Evolutionary conservation across 2,888 invertebrate species (phyloP).

Genomic region (Cerastis rubricosa): DNA sequence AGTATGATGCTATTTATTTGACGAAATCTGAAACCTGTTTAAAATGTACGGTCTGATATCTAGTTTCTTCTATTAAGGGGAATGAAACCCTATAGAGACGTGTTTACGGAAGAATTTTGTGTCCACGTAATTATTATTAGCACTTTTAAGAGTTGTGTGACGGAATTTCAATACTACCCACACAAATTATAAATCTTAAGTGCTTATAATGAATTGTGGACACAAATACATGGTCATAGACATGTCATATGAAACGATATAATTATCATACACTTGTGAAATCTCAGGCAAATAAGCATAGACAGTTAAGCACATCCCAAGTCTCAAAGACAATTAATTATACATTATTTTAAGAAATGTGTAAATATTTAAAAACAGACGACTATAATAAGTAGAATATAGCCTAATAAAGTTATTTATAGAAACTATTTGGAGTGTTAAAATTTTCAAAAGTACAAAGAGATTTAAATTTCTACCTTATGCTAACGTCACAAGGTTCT

Average conservation of each 20-base stretch:
- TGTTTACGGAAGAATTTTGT: neutral
- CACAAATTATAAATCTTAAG: slow-evolving; percentile 20
- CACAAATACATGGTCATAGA: neutral
- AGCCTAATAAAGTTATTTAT: slow-evolving; percentile 32
- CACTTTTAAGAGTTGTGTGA: slow-evolving; percentile 16
- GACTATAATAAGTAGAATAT: slow-evolving; percentile 20
- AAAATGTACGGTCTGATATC: neutral
- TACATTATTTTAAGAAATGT: slow-evolving; percentile 21
- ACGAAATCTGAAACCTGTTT: neutral
- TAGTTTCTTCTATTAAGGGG: neutral
- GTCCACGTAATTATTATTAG: slow-evolving; percentile 9
- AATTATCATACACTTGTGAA: slow-evolving; percentile 12
- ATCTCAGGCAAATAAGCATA: slow-evolving; percentile 13
- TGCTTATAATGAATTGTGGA: slow-evolving; percentile 14
- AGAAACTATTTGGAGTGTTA: slow-evolving; percentile 21
- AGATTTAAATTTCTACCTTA: slow-evolving; percentile 61
- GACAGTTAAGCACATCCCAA: neutral
- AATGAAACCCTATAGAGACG: neutral
- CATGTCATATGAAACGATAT: neutral
- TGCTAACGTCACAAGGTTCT: slow-evolving; percentile 46
- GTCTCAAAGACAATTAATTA: slow-evolving; percentile 33
- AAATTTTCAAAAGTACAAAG: slow-evolving; percentile 61
- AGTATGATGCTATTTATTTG: slow-evolving; percentile 12
- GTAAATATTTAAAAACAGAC: slow-evolving; percentile 51
- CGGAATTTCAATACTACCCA: slow-evolving; percentile 15